phyloP scores from a whole-genome alignment of 1,140 invertebrate species.

The Leptinotarsa lineolata region DNA sequence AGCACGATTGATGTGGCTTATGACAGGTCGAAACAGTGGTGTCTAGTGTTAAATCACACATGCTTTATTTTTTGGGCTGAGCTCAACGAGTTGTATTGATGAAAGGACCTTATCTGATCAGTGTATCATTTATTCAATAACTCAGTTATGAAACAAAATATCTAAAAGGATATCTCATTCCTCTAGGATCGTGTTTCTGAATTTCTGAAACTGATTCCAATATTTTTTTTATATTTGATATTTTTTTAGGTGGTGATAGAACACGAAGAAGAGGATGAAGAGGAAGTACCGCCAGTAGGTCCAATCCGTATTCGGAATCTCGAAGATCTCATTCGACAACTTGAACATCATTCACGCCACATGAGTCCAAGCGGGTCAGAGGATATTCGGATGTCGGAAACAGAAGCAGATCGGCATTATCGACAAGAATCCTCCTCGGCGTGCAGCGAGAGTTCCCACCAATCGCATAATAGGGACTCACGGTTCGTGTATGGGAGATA shows the following conservation, averaged over 20 bases:
- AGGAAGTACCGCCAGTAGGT: conserved; percentile 72
- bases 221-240: too few relatives aligned
- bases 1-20: too few relatives aligned
- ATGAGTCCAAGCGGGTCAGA: conserved; percentile 89
- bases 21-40: too few relatives aligned
- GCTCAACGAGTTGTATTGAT: too few relatives aligned
- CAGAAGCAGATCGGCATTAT: conserved; percentile 74
- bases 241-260: conserved; percentile 48
- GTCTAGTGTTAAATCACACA: too few relatives aligned
- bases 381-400: conserved; percentile 89
- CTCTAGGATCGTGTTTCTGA: too few relatives aligned
- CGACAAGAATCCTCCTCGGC: conserved; percentile 79
- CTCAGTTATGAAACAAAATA: too few relatives aligned
- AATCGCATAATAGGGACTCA: conserved; percentile 62
- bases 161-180: too few relatives aligned
- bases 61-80: too few relatives aligned
- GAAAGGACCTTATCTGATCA: too few relatives aligned
- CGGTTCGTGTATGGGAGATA: conserved; percentile 82
- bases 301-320: conserved; percentile 84
- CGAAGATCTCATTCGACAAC: conserved; percentile 86
- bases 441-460: conserved; percentile 70
- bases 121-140: too few relatives aligned
- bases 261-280: conserved; percentile 69
- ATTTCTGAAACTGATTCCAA: too few relatives aligned
- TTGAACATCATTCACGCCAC: conserved; percentile 86